A percentile compares a stretch with the other conserved stretches of the same genome.
These are phyloP conservation scores for Nipponacmea schrenckii DNA, from an alignment of 2,888 invertebrate genomes.

Conservation along the genomic window DNA sequence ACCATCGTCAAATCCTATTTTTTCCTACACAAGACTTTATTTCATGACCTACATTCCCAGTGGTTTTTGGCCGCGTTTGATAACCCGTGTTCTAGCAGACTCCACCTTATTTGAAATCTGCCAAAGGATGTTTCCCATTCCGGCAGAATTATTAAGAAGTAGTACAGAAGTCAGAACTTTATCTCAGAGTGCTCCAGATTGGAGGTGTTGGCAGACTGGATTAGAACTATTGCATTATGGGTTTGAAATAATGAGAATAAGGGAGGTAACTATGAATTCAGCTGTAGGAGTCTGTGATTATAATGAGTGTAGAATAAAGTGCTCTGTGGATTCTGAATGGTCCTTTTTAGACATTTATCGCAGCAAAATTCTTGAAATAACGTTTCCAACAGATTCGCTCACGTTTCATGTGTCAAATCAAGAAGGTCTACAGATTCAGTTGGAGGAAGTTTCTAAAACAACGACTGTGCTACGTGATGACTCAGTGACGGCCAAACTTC, in stretches of 20 bases:
- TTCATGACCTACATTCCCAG: constrained; percentile 95
- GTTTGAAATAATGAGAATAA: constrained; percentile 82
- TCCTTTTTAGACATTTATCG: constrained; percentile 82
- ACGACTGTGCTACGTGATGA: constrained; percentile 47
- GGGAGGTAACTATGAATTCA: constrained; percentile 78
- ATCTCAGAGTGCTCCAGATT: constrained; percentile 37
- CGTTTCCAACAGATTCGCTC: constrained; percentile 51
- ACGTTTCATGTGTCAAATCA: constrained; percentile 40
- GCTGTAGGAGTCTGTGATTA: constrained; percentile 71
- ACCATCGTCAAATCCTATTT: constrained; percentile 46
- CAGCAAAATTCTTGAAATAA: constrained; percentile 86
- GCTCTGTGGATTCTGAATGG: constrained; percentile 84
- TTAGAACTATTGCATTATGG: constrained; percentile 85
- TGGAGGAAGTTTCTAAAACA: constrained; percentile 27
- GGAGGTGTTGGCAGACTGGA: constrained; percentile 73
- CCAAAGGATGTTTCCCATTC: constrained; percentile 42
- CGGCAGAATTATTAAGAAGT: constrained; percentile 37
- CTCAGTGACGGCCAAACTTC: constrained; percentile 46
- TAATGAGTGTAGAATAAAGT: constrained; percentile 65
- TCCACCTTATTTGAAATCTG: constrained; percentile 61
- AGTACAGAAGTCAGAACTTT: constrained; percentile 38
- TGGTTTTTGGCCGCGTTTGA: constrained; percentile 96
- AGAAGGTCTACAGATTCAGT: constrained; percentile 29
- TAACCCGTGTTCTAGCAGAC: constrained; percentile 91
- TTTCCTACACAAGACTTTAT: constrained; percentile 67